Base-by-base conservation (phyloP, 2,113 vertebrate genomes). In the Thoracochromis brauschi region DNA sequence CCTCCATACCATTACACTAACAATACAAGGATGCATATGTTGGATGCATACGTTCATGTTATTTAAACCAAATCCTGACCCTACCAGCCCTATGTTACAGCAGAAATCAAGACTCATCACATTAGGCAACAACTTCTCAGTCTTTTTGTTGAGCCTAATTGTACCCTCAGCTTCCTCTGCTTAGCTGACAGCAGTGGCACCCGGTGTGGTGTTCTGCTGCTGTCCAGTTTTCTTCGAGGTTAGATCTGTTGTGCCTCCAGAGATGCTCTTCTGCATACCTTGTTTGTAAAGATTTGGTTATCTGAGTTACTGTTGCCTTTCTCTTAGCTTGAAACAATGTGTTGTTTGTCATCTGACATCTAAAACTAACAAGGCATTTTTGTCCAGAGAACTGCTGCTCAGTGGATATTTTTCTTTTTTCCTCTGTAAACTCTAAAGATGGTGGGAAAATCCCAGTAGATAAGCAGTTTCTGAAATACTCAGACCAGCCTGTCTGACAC, bases 261-360 rank as follows among this genome's bases (percentile, higher is more conserved):
- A 65, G 33, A 65, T n/a, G 19, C 33, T 65, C 60, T 38, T 38
- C 33, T 65, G 60, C 33, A 38, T 65, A 65, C 19, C 19, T 38
- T 65, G 3, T n/a, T 65, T 13, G 4, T 65, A 38, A 38, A 33
- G 0, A 65, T 35, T 38, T 38, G 60, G 0, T 65, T 60, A 65
- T 38, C 19, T 65, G 60, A 0, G 3, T 65, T 65, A 65, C 31
- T 38, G 0, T 38, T 65, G 60, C 60, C 10, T 65, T 65, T 38
- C 60, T 65, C 3, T 38, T 38, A 38, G 10, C 33, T 38, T 35
- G 31, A 65, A 65, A 11, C 33, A 65, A 35, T 65, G 60, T 38
- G 0, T n/a, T 4, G 1, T 9, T 65, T 65, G 0, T 38, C 17
- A 38, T 65, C 2, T 13, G 60, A 65, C 0, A 38, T 65, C 60